Conservation (phyloP, 2,113 vertebrate species). For the Misgurnus mizolepis region DNA sequence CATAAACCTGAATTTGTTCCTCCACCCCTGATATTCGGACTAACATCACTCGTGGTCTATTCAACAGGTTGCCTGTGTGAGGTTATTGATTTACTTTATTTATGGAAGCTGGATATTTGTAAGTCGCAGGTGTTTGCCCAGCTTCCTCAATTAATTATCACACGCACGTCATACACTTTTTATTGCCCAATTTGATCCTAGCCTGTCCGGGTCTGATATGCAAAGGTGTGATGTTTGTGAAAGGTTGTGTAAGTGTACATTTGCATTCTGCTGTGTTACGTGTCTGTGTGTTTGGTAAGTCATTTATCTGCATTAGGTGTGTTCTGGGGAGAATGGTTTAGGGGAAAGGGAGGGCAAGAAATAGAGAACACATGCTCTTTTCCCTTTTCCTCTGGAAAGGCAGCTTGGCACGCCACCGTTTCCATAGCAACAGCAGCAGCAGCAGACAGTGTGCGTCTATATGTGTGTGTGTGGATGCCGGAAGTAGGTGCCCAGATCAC, state of each 20-base stretch:
- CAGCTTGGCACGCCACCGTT: constrained; percentile 76
- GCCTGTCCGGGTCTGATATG: neutral
- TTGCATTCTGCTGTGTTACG: constrained; percentile 2
- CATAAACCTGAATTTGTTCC: no score
- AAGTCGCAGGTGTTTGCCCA: neutral
- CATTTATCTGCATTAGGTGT: constrained; percentile 42
- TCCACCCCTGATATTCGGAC: no score
- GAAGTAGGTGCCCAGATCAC: constrained; percentile 62
- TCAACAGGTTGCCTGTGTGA: neutral
- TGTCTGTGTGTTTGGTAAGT: neutral
- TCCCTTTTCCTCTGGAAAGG: constrained; percentile 65
- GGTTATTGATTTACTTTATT: neutral
- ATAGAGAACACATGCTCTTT: constrained; percentile 36
- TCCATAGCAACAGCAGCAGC: constrained; percentile 77
- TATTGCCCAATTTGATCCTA: neutral
- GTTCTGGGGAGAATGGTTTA: constrained; percentile 2
- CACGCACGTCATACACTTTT: neutral
- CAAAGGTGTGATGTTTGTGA: neutral
- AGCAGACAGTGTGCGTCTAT: constrained; percentile 61
- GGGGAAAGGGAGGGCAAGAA: neutral
- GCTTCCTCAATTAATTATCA: neutral
- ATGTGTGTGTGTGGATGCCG: constrained; percentile 52
- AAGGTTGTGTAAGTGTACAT: neutral
- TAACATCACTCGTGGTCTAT: no score
- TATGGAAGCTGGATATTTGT: neutral